Conservation (phyloP, 1,140 invertebrate species). For the Hycleus phaleratus region DNA sequence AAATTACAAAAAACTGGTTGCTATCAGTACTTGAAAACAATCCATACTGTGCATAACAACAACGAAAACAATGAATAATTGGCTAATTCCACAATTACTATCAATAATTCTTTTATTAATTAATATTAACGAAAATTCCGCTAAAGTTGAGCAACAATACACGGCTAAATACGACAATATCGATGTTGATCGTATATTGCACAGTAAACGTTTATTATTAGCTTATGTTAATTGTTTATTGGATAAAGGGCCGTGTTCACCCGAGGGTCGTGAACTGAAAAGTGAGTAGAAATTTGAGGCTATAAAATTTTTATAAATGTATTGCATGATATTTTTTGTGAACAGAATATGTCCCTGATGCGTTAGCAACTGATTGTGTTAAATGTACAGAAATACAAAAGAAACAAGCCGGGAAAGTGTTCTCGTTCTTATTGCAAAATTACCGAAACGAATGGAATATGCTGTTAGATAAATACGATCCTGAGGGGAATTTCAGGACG, state of each 20-base stretch:
- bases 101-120: too few relatives aligned
- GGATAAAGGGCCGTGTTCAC: constrained; percentile 46
- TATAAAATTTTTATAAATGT: background rate
- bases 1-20: too few relatives aligned
- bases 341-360: constrained; percentile 40
- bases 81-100: too few relatives aligned
- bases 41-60: too few relatives aligned
- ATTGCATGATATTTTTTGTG: constrained; percentile 5
- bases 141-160: constrained; percentile 30
- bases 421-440: constrained; percentile 35
- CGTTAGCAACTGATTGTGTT: constrained; percentile 36
- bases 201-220: constrained; percentile 45
- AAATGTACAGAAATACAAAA: constrained; percentile 41
- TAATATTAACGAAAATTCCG: too few relatives aligned
- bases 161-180: constrained; percentile 49
- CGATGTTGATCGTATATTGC: constrained; percentile 46
- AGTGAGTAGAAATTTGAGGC: constrained; percentile 38
- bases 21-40: too few relatives aligned
- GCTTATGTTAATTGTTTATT: constrained; percentile 49
- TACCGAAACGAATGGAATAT: constrained; percentile 35
- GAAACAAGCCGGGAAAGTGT: constrained; percentile 33
- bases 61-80: too few relatives aligned
- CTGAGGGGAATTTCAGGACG: constrained; percentile 33
- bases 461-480: constrained; percentile 40
- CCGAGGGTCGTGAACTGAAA: constrained; percentile 46